phyloP scores from a whole-genome alignment of 2,888 invertebrate genomes.

The Netelia fuscicornis region DNA sequence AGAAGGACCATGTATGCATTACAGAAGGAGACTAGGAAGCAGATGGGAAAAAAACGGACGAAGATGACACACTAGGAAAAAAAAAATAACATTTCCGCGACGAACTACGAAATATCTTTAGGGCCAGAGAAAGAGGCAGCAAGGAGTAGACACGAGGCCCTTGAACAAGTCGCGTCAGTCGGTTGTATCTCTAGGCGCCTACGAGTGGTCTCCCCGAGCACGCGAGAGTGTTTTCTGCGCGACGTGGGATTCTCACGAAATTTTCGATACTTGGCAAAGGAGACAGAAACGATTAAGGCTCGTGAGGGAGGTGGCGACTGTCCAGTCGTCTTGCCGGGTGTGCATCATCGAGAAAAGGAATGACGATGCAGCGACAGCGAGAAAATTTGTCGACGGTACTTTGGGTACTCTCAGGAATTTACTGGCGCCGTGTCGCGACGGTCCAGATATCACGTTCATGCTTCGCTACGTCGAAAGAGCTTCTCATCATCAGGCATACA shows the following conservation, averaged over 20 bases:
- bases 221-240: conserved; percentile 33
- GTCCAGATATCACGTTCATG: conserved; percentile 21
- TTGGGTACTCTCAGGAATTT: conserved; percentile 5
- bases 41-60: conserved; percentile 6
- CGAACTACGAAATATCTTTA: not conserved
- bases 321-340: conserved; percentile 30
- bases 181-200: conserved; percentile 60
- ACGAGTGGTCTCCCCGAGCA: conserved; percentile 51
- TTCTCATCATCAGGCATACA: not conserved
- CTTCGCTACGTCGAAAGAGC: not conserved
- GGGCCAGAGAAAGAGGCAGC: conserved; percentile 19
- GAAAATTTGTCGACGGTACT: conserved; percentile 15
- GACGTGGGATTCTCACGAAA: conserved; percentile 13
- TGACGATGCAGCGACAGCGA: conserved; percentile 20
- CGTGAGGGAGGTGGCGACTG: not conserved
- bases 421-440: conserved; percentile 50
- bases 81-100: conserved; percentile 14
- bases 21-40: conserved; percentile 6
- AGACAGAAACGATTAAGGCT: conserved; percentile 18
- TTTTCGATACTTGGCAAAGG: conserved; percentile 13
- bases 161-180: conserved; percentile 63
- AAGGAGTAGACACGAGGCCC: conserved; percentile 38
- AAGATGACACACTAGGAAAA: conserved; percentile 9
- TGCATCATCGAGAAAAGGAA: conserved; percentile 26
- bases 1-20: conserved; percentile 6